Percentiles rank a stretch among this genome's conserved stretches.
Evolutionary conservation across 2,888 invertebrate genomes (phyloP).

Genomic region (Philaethria dido): DNA sequence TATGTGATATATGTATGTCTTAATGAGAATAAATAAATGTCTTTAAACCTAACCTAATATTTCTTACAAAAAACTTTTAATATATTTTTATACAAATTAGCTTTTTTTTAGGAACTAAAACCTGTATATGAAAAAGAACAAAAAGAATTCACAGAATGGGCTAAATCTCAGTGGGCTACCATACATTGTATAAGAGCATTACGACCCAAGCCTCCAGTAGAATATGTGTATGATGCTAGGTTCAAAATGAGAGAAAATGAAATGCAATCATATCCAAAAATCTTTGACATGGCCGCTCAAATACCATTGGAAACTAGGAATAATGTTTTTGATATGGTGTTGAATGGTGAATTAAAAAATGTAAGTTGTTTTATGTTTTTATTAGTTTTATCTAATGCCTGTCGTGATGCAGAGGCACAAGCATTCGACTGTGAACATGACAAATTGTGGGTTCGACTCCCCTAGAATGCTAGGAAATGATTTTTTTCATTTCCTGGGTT

Average conservation of each 20-base stretch:
- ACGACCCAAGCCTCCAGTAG: slow-evolving; percentile 62
- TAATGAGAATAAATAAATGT: no score
- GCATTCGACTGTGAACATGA: no score
- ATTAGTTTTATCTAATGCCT: background rate
- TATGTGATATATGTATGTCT: no score
- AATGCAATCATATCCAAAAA: slow-evolving; percentile 58
- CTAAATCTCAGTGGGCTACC: slow-evolving; percentile 60
- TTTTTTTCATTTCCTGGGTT: no score
- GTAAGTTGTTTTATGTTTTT: slow-evolving; percentile 53
- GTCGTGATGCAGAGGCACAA: no score
- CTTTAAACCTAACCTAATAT: no score
- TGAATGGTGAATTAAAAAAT: slow-evolving; percentile 56
- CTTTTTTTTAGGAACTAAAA: slow-evolving; percentile 56
- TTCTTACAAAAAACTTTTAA: no score
- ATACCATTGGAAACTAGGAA: slow-evolving; percentile 56
- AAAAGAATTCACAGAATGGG: slow-evolving; percentile 69
- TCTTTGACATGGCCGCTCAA: slow-evolving; percentile 63
- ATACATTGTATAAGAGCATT: slow-evolving; percentile 63
- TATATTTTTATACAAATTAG: background rate
- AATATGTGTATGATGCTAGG: slow-evolving; percentile 65
- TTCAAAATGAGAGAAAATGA: slow-evolving; percentile 56
- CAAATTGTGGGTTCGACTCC: no score
- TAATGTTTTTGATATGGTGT: slow-evolving; percentile 51
- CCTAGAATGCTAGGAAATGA: no score
- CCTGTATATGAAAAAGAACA: slow-evolving; percentile 64